Percentiles rank a stretch among this genome's conserved stretches.
Evolutionary conservation across 2,888 invertebrate species (phyloP).

Genomic region (Rhogogaster chlorosoma): DNA sequence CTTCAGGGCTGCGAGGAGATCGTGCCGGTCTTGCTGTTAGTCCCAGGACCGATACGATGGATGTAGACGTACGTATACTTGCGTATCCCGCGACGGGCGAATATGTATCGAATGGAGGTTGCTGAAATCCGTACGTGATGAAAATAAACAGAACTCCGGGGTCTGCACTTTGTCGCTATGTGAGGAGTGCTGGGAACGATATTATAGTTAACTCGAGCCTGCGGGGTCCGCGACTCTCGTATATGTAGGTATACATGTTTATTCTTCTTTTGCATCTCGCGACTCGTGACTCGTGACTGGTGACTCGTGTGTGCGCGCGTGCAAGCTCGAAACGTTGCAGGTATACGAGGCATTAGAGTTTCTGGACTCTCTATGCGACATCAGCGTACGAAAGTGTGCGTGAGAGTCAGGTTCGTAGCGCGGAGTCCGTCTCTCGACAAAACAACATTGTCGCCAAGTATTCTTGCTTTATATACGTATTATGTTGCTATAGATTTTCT

Average conservation of each 20-base stretch:
- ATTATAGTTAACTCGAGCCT: neutral
- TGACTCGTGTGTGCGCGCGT: slow-evolving; percentile 3
- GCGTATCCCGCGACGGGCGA: neutral
- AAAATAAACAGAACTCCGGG: slow-evolving; percentile 6
- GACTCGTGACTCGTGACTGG: slow-evolving; percentile 3
- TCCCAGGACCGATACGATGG: neutral
- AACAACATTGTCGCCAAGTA: slow-evolving; percentile 71
- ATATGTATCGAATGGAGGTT: neutral
- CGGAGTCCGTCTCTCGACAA: slow-evolving; percentile 66
- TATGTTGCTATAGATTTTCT: slow-evolving; percentile 2
- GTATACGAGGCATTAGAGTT: neutral
- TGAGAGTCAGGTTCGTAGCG: slow-evolving; percentile 57
- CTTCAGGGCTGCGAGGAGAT: neutral
- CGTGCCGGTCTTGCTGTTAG: neutral
- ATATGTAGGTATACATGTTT: slow-evolving; percentile 30
- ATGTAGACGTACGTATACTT: too few relatives aligned
- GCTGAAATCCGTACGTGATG: neutral
- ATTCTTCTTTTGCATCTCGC: slow-evolving; percentile 26
- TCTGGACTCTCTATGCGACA: neutral
- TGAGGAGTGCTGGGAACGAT: slow-evolving; percentile 21
- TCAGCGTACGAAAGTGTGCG: slow-evolving; percentile 6
- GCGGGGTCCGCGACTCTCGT: neutral
- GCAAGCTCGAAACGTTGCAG: neutral
- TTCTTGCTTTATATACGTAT: slow-evolving; percentile 64
- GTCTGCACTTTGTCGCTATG: slow-evolving; percentile 25